phyloP scores from a whole-genome alignment of 1,140 invertebrate species.

The Heliconius congener region DNA sequence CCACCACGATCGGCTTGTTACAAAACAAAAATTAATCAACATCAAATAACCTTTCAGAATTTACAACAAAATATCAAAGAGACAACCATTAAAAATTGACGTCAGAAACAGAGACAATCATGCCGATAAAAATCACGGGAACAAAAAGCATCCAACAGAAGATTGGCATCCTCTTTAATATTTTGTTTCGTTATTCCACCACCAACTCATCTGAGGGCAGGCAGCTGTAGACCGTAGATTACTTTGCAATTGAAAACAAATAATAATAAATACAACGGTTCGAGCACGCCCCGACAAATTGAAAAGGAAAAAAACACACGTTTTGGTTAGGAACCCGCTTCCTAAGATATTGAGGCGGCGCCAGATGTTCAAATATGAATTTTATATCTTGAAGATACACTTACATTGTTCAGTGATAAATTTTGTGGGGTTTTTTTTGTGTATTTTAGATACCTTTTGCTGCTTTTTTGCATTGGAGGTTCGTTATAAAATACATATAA shows the following conservation, averaged over 20 bases:
- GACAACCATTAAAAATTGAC: constrained; percentile 24
- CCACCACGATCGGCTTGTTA: too few species aligned
- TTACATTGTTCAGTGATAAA: constrained; percentile 35
- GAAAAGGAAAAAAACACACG: constrained; percentile 65
- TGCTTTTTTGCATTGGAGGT: not conserved
- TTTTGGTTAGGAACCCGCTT: constrained; percentile 42
- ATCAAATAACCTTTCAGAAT: not conserved
- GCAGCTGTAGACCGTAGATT: constrained; percentile 72
- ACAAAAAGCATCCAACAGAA: constrained; percentile 14
- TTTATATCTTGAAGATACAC: constrained; percentile 54
- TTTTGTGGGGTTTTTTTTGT: constrained; percentile 26
- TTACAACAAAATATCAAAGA: not conserved
- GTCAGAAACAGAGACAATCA: constrained; percentile 21
- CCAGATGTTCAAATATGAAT: constrained; percentile 67
- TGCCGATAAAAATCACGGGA: constrained; percentile 19
- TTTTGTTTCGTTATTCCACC: constrained; percentile 38
- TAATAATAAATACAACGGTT: constrained; percentile 72
- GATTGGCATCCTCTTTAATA: constrained; percentile 46
- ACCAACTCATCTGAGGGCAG: constrained; percentile 42
- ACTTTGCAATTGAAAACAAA: constrained; percentile 80
- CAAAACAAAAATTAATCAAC: not conserved
- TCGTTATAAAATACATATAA: too few species aligned
- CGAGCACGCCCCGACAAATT: constrained; percentile 64
- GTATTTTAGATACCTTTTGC: not conserved
- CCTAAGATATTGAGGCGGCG: constrained; percentile 58